These are phyloP conservation scores for Cnemophilus loriae DNA, from an alignment of 2,113 vertebrate species.

Conservation along the genomic window DNA sequence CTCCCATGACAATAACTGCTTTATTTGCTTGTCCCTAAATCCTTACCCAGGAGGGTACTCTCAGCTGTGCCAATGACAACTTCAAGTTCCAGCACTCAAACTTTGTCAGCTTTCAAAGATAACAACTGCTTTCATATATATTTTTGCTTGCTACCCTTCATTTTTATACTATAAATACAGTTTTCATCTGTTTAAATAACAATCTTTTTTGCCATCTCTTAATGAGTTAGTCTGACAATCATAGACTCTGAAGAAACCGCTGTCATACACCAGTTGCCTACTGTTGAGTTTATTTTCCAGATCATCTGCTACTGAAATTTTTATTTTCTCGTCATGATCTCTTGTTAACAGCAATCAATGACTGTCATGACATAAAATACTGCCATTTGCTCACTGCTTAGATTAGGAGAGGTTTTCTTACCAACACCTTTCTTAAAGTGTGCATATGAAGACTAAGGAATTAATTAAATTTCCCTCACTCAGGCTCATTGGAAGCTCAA, in stretches of 20 bases:
- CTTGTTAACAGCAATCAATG: neutral
- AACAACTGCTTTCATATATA: neutral
- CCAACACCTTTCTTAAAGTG: neutral
- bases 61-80: neutral
- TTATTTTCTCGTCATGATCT: neutral
- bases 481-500: neutral
- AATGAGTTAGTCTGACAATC: neutral
- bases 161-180: neutral
- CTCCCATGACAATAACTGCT: rapidly evolving
- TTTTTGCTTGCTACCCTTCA: neutral
- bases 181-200: neutral
- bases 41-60: neutral
- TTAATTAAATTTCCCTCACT: neutral
- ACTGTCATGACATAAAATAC: neutral
- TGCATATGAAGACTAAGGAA: neutral
- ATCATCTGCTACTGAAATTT: neutral
- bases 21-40: neutral
- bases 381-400: neutral
- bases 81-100: neutral
- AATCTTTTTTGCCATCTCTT: neutral
- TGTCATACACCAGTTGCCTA: neutral
- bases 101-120: neutral
- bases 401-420: neutral
- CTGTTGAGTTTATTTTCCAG: neutral
- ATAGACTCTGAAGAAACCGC: neutral